Percentiles rank a stretch among this genome's conserved stretches.
Evolutionary conservation across 2,113 vertebrate species (phyloP).

Genomic region (Catharus bicknelli): DNA sequence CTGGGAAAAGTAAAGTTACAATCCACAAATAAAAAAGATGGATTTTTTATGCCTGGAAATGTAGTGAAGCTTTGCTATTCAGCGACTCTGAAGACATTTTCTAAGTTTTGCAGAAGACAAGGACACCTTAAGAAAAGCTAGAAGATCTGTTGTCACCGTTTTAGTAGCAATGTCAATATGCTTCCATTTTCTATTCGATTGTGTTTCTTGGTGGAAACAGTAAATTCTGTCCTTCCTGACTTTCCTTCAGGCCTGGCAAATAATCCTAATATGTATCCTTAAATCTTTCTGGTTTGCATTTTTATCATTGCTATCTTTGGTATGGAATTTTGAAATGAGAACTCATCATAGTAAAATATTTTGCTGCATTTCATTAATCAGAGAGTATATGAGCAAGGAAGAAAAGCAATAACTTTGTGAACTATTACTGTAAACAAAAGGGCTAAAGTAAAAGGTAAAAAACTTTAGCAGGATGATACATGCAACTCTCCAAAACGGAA

Average conservation of each 20-base stretch:
- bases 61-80: not conserved
- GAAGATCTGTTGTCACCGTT: not conserved
- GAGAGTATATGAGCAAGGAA: not conserved
- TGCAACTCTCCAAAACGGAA: not conserved
- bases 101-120: not conserved
- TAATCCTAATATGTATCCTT: not conserved
- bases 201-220: not conserved
- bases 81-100: not conserved
- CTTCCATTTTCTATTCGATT: not conserved
- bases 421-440: not conserved
- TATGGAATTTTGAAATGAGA: not conserved
- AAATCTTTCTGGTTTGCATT: not conserved
- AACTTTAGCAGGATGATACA: not conserved
- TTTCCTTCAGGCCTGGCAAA: not conserved
- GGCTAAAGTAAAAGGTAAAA: not conserved
- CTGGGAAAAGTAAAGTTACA: not conserved
- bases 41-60: not conserved
- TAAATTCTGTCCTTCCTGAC: not conserved
- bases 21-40: not conserved
- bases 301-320: not conserved
- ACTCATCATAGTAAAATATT: not conserved
- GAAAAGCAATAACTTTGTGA: not conserved
- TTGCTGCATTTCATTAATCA: constrained; percentile 2
- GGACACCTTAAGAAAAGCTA: not conserved
- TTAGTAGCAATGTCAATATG: not conserved